Evolutionary conservation across 1,140 invertebrate species (phyloP), one percentile per base, ranked within the genome.

Genomic region (Scaptodrosophila lebanonensis): DNA sequence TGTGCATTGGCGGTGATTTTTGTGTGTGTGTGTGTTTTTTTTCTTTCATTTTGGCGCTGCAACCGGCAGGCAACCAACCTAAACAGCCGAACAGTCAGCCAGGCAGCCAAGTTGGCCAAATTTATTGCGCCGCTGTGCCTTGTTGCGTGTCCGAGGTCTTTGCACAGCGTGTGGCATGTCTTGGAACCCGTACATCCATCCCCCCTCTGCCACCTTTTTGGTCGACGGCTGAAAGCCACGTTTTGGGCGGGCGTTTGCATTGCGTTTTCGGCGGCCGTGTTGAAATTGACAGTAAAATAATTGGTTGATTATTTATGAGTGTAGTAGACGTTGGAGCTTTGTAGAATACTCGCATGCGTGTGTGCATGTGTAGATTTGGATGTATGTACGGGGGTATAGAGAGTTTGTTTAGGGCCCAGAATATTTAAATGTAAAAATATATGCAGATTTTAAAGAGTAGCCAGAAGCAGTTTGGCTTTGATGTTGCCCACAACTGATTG

Each of bases 271-370:
- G 61, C 67, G 75, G 73, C 70, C 75, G 79, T 84, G 79, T 84
- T 84, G 79, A 82, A 84, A 84, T 84, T 84, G 79, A 84, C 79
- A 84, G 79, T 57, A 84, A 84, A 84, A 84, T 84, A 84, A 84
- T 84, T 84, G 79, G 73, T 79, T 73, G 69, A 75, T 84, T 84
- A 84, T 84, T 84, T 84, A 84, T 84, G 79, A 66, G n/a, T n/a
- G n/a, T n/a, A n/a, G n/a, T n/a, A n/a, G n/a, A n/a, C n/a, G n/a
- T n/a, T n/a, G n/a, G n/a, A n/a, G n/a, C n/a, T n/a, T n/a, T n/a
- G n/a, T n/a, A n/a, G n/a, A n/a, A n/a, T n/a, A n/a, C n/a, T n/a
- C n/a, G n/a, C n/a, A n/a, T n/a, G n/a, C n/a, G n/a, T n/a, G n/a
- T n/a, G n/a, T n/a, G n/a, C n/a, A n/a, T n/a, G n/a, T n/a, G n/a